Evolutionary conservation across 2,888 invertebrate species (phyloP).

Genomic region (Cryptocheilus praepositus): DNA sequence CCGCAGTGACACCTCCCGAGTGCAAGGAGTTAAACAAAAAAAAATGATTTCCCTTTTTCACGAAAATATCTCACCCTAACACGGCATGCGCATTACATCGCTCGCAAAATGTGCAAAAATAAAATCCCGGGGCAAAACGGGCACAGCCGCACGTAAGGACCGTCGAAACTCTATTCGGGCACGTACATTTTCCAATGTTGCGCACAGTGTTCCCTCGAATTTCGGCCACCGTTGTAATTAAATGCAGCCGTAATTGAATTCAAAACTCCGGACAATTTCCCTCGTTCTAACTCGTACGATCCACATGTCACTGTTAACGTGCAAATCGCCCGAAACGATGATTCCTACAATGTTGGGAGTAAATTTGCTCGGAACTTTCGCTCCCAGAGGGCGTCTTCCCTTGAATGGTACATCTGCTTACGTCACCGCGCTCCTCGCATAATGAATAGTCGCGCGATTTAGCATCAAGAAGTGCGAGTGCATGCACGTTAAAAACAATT

Average conservation of each 20-base stretch:
- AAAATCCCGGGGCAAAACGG: too few relatives aligned
- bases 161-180: too few relatives aligned
- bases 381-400: slow-evolving; percentile 5
- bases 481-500: too few relatives aligned
- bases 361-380: neutral
- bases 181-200: slow-evolving; percentile 18
- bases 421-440: slow-evolving; percentile 15
- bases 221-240: neutral
- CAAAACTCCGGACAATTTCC: slow-evolving; percentile 20
- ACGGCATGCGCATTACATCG: too few relatives aligned
- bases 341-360: slow-evolving; percentile 1
- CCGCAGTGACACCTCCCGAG: too few relatives aligned
- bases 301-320: slow-evolving; percentile 2
- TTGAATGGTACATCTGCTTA: slow-evolving; percentile 22
- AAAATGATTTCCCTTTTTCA: too few relatives aligned
- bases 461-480: too few relatives aligned
- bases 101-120: too few relatives aligned
- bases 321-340: slow-evolving; percentile 14
- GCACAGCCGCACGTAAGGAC: too few relatives aligned
- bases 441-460: too few relatives aligned
- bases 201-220: neutral
- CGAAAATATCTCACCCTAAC: too few relatives aligned
- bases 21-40: too few relatives aligned
- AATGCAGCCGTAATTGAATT: slow-evolving; percentile 23
- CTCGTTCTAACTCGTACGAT: slow-evolving; percentile 1